Conservation (phyloP, 2,888 invertebrate species). For the Axea sp. region DNA sequence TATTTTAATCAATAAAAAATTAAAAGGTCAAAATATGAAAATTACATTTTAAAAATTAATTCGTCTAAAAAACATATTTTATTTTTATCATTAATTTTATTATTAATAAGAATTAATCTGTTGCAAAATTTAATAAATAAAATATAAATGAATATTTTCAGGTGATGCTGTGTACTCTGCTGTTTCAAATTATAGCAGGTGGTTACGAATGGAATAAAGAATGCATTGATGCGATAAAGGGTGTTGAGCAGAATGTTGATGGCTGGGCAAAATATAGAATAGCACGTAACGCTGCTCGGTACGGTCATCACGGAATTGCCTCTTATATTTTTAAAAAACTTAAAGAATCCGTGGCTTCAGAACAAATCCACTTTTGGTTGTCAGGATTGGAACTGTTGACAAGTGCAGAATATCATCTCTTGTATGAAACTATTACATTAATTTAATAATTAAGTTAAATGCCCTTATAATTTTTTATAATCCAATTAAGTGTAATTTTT, state of each 20-base stretch:
- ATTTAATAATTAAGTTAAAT: too few species aligned
- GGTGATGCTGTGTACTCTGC: conserved; percentile 89
- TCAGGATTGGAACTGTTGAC: conserved; percentile 89
- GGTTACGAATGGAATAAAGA: conserved; percentile 85
- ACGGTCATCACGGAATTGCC: conserved; percentile 89
- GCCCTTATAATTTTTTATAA: too few species aligned
- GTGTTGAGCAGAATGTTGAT: conserved; percentile 82
- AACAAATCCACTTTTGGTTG: conserved; percentile 94
- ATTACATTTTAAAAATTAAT: conserved; percentile 4
- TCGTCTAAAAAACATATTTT: too few species aligned
- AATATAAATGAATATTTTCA: too few species aligned
- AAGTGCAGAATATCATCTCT: conserved; percentile 85
- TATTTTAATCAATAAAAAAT: too few species aligned
- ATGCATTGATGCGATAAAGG: conserved; percentile 82
- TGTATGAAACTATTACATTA: conserved; percentile 73
- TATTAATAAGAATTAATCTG: too few species aligned
- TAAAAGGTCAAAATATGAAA: too few species aligned
- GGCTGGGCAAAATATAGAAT: conserved; percentile 93
- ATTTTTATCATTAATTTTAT: conserved; percentile 19
- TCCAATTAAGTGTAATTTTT: too few species aligned
- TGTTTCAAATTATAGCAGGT: conserved; percentile 89
- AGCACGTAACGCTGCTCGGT: conserved; percentile 91
- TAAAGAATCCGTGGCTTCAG: conserved; percentile 88
- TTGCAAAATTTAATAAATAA: too few species aligned
- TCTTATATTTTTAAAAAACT: conserved; percentile 83